phyloP scores from a whole-genome alignment of 2,888 invertebrate genomes.

The Dynastes tityus region DNA sequence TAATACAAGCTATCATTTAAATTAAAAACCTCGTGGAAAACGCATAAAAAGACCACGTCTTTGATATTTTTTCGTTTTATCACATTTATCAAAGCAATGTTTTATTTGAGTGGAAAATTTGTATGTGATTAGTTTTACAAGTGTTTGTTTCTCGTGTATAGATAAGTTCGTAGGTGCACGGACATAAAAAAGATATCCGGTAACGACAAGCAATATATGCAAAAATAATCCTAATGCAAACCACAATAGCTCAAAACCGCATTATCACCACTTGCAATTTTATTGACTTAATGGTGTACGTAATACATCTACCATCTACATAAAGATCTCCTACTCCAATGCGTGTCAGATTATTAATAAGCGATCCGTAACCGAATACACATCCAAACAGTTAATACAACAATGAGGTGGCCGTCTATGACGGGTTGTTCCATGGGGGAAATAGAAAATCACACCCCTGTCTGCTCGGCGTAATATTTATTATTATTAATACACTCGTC shows the following conservation, averaged over 20 bases:
- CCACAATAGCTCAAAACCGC: not conserved
- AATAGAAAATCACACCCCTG: slow-evolving; percentile 38
- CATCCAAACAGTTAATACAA: slow-evolving; percentile 28
- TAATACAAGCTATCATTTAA: too few relatives aligned
- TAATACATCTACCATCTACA: not conserved
- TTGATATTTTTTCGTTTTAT: too few relatives aligned
- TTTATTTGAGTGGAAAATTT: too few relatives aligned
- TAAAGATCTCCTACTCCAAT: slow-evolving; percentile 1
- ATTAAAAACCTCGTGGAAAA: too few relatives aligned
- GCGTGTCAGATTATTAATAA: slow-evolving; percentile 46
- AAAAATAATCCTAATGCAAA: slow-evolving; percentile 15
- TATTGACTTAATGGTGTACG: slow-evolving; percentile 29
- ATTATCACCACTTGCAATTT: slow-evolving; percentile 10
- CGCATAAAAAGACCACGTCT: too few relatives aligned
- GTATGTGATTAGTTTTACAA: too few relatives aligned
- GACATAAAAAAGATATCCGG: too few relatives aligned
- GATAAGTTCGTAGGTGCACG: too few relatives aligned
- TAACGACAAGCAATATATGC: not conserved
- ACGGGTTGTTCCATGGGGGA: slow-evolving; percentile 36
- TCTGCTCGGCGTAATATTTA: slow-evolving; percentile 34
- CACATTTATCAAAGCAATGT: too few relatives aligned
- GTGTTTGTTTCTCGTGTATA: too few relatives aligned
- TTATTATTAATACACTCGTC: slow-evolving; percentile 47
- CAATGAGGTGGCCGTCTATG: slow-evolving; percentile 38
- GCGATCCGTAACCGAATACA: slow-evolving; percentile 48